phyloP scores from a whole-genome alignment of 2,113 vertebrate genomes.

The Phylloscopus trochiloides region DNA sequence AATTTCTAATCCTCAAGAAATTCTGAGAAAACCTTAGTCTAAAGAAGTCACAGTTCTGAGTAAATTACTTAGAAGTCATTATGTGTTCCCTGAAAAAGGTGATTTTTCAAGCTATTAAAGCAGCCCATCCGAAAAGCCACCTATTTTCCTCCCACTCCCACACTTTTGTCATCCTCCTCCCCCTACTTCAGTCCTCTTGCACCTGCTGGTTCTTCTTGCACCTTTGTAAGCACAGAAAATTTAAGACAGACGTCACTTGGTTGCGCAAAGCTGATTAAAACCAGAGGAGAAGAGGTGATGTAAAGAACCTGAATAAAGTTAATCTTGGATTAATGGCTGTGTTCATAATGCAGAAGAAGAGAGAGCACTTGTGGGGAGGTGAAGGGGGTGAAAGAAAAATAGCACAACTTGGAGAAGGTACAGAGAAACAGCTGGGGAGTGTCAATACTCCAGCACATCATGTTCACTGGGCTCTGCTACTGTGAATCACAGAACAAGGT shows the following conservation, averaged over 20 bases:
- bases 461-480: neutral
- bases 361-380: rapidly evolving
- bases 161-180: neutral
- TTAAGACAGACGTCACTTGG: neutral
- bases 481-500: neutral
- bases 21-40: neutral
- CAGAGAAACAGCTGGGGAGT: neutral
- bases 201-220: neutral
- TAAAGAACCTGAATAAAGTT: neutral
- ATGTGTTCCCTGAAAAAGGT: neutral
- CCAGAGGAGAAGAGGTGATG: neutral
- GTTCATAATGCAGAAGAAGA: neutral
- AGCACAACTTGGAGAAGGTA: neutral
- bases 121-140: neutral
- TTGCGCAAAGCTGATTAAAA: neutral
- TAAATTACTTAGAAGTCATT: neutral
- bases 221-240: neutral
- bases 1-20: neutral
- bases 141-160: neutral
- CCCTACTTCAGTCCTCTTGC: neutral
- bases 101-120: neutral
- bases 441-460: neutral
- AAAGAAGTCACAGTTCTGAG: neutral
- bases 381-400: neutral
- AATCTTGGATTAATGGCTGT: neutral